Base-by-base conservation (phyloP, 1,140 invertebrate species). In the Panagrolaimus sp. region DNA sequence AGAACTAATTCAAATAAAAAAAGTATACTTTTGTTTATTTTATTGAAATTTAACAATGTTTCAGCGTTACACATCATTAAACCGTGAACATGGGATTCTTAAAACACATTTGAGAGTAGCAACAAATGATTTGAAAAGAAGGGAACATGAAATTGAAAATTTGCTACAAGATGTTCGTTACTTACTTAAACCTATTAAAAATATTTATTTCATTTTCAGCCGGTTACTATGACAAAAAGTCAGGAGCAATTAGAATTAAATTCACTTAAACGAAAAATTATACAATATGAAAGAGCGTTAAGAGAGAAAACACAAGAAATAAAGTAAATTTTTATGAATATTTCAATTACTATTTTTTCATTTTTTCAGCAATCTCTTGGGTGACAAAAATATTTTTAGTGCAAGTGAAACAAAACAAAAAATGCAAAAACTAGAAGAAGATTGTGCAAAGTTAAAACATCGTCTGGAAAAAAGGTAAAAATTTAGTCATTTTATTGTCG, bases 221-320 rank as follows among this genome's bases (percentile, higher is more conserved):
- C 51, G 20, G 20, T 57, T 16, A 57, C 51, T 25, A 57, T 25
- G 27, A 57, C 51, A 4, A 69, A 69, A 43, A 69, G 66, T 23
- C 64, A 69, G 42, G 64, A 65, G 45, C 57, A 48, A 38, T n/a
- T 69, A 11, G 31, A 66, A 16, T 20, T 46, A 16, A 73, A 69
- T 45, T 47, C 74, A 1, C 47, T 76, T 13, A 68, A 67, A 44
- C 63, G 71, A 31, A 76, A 78, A 53, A 48, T 78, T 38, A 38
- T 76, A 2, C 72, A 71, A 27, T 78, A 70, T 20, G 74, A 76
- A 20, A 27, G 76, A 27, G 65, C 68, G 8, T 46, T 76, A n/a
- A 51, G 75, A 64, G 70, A 73, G 16, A 76, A 76, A 70, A 75
- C 53, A 14, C 69, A 61, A 63, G 75, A 76, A 74, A 72, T 78